phyloP scores from a whole-genome alignment of 2,797 vertebrate genomes.

The Typhlichthys subterraneus region DNA sequence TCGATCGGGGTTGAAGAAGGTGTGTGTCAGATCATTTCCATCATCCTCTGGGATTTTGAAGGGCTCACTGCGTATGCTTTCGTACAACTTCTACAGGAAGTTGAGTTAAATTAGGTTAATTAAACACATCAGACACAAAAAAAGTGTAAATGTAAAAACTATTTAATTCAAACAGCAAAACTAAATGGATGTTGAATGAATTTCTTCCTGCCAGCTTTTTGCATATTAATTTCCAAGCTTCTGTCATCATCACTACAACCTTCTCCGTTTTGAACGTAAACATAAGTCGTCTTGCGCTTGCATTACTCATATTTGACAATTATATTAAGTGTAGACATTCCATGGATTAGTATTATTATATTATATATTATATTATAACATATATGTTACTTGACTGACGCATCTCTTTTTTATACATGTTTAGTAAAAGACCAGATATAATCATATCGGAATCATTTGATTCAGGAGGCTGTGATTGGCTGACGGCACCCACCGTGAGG shows the following conservation, averaged over 20 bases:
- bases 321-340: no score
- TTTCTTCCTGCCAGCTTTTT: no score
- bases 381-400: no score
- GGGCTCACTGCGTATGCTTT: slow-evolving; percentile 90
- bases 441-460: background rate
- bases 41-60: slow-evolving; percentile 93
- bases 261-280: background rate
- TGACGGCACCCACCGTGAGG: slow-evolving; percentile 75
- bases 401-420: no score
- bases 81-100: slow-evolving; percentile 85
- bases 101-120: background rate
- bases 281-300: no score
- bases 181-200: no score
- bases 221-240: no score
- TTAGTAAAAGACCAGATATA: background rate
- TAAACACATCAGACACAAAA: background rate
- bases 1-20: slow-evolving; percentile 93
- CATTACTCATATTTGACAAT: no score
- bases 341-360: no score
- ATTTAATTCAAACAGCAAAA: no score
- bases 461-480: background rate
- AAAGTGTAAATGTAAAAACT: no score
- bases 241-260: background rate
- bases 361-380: no score
- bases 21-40: slow-evolving; percentile 91